A percentile compares a stretch with the other conserved stretches of the same genome.
These are phyloP conservation scores for Nymphalis io DNA, from an alignment of 1,140 invertebrate genomes.

Conservation along the genomic window DNA sequence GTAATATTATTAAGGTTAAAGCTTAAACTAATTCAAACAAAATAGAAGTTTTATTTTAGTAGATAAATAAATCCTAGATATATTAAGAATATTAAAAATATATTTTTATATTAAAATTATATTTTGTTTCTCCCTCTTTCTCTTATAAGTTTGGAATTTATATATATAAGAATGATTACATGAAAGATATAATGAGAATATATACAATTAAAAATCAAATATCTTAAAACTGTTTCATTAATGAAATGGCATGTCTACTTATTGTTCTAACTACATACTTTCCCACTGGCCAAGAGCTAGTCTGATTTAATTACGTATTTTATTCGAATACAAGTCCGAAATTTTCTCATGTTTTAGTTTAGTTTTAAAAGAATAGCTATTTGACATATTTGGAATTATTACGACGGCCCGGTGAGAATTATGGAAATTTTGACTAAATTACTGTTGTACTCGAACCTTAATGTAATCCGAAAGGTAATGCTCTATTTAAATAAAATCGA, in stretches of 20 bases:
- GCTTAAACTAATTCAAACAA: neutral
- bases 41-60: neutral
- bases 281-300: slow-evolving; percentile 66
- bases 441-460: neutral
- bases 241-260: slow-evolving; percentile 44
- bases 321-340: slow-evolving; percentile 49
- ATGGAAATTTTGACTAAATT: slow-evolving; percentile 17
- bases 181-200: neutral
- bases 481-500: neutral
- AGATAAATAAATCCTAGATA: no score
- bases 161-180: no score
- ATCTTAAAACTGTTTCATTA: slow-evolving; percentile 37
- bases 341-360: slow-evolving; percentile 64
- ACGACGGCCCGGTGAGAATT: slow-evolving; percentile 20
- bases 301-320: slow-evolving; percentile 62
- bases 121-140: no score
- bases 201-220: slow-evolving; percentile 2
- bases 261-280: slow-evolving; percentile 50
- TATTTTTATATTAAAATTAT: no score
- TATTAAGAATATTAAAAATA: no score
- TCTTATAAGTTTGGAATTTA: no score
- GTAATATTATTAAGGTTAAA: neutral
- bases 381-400: slow-evolving; percentile 39
- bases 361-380: slow-evolving; percentile 47
- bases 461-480: neutral